Conservation (phyloP, 2,797 vertebrate genomes). For the Hypotaenidia philippensis region DNA sequence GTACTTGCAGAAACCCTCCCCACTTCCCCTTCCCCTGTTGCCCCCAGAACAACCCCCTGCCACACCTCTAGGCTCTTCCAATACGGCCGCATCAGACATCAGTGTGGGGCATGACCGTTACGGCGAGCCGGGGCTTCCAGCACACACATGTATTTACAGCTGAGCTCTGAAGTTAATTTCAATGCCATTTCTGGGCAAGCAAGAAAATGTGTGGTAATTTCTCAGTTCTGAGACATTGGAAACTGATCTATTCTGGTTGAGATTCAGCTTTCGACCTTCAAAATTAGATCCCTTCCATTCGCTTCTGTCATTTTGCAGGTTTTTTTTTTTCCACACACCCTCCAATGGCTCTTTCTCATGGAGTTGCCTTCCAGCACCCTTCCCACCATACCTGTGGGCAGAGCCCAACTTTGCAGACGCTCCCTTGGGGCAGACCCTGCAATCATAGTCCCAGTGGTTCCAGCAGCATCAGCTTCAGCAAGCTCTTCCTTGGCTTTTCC, state of each 20-base stretch:
- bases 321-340: not conserved
- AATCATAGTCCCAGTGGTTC: not conserved
- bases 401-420: not conserved
- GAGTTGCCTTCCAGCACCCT: not conserved
- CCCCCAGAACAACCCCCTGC: not conserved
- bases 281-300: not conserved
- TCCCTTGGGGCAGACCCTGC: not conserved
- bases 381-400: not conserved
- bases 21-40: not conserved
- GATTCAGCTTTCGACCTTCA: not conserved
- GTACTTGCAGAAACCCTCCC: not conserved
- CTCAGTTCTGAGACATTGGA: not conserved
- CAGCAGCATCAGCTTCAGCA: not conserved
- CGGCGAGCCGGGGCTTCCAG: accelerated
- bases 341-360: not conserved
- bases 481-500: not conserved
- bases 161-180: not conserved
- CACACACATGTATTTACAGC: not conserved
- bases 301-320: not conserved
- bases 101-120: accelerated
- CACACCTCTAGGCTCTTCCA: not conserved
- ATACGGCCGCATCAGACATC: accelerated
- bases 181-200: not conserved
- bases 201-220: not conserved
- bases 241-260: not conserved